These are phyloP conservation scores for Dione juno DNA, from an alignment of 2,888 invertebrate genomes.

Conservation along the genomic window DNA sequence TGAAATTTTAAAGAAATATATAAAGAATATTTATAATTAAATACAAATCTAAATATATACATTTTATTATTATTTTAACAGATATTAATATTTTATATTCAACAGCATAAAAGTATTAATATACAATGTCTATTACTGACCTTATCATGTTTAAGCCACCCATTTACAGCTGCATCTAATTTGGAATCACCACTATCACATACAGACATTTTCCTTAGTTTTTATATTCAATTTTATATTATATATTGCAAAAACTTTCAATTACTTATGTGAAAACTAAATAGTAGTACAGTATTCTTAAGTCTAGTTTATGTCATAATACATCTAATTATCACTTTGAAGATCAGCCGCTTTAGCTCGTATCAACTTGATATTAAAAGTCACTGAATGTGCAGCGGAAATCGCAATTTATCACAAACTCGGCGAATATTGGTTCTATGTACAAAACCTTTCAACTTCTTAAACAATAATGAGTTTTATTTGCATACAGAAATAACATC, in stretches of 20 bases:
- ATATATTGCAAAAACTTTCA: neutral
- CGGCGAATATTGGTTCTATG: neutral
- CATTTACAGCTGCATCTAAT: constrained; percentile 86
- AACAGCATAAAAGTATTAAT: neutral
- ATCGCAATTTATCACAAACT: neutral
- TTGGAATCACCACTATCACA: constrained; percentile 76
- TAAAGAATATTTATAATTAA: too few relatives aligned
- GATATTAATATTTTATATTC: neutral
- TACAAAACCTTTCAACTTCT: neutral
- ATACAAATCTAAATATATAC: too few relatives aligned
- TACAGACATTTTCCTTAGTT: constrained; percentile 43
- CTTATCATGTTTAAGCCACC: constrained; percentile 91
- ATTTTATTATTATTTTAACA: too few relatives aligned
- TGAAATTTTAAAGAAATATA: too few relatives aligned
- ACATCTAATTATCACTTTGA: neutral
- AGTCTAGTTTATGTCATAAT: neutral
- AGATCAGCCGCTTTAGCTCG: constrained; percentile 3
- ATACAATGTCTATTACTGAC: constrained; percentile 68
- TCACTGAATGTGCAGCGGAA: neutral
- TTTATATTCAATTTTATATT: neutral
- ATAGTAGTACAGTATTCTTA: neutral
- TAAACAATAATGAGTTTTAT: neutral
- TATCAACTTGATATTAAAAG: constrained; percentile 13
- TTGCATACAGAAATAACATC: neutral
- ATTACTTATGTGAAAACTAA: neutral